Conservation (phyloP, 2,888 invertebrate genomes). For the Cataglyphis rosenhaueri region DNA sequence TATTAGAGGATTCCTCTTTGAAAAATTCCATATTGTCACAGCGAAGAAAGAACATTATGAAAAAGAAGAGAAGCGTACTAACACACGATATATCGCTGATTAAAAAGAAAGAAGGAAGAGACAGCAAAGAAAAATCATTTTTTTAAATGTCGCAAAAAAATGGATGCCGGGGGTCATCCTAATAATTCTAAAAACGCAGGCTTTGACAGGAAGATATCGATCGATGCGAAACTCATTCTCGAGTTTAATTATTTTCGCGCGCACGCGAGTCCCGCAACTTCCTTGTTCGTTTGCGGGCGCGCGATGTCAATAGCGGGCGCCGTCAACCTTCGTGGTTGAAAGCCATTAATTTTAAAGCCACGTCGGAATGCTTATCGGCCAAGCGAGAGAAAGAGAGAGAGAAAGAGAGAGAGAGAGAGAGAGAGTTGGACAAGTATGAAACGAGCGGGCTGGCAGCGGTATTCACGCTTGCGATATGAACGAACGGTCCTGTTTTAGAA, state of each 20-base stretch:
- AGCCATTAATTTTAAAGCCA: constrained; percentile 53
- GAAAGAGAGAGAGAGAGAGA: neutral
- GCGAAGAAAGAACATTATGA: neutral
- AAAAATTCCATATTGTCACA: neutral
- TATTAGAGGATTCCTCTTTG: constrained; percentile 12
- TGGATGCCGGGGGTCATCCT: neutral
- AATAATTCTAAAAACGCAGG: neutral
- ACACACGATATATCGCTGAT: neutral
- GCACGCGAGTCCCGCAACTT: constrained; percentile 39
- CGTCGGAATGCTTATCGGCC: constrained; percentile 51
- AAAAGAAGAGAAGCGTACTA: neutral
- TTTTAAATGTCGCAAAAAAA: neutral
- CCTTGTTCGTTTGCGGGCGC: constrained; percentile 38
- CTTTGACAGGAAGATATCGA: constrained; percentile 28
- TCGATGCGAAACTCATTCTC: constrained; percentile 21
- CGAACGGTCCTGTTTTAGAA: constrained; percentile 20
- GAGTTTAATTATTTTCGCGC: constrained; percentile 53
- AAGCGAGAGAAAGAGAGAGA: neutral
- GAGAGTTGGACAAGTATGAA: constrained; percentile 49
- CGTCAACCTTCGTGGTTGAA: constrained; percentile 50
- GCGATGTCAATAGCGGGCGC: constrained; percentile 45
- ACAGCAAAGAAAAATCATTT: neutral
- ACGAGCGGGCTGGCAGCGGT: constrained; percentile 29
- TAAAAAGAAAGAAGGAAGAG: neutral
- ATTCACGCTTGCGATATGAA: constrained; percentile 28